Evolutionary conservation across 2,113 vertebrate species (phyloP).

Genomic region (Melanocharis versteri): DNA sequence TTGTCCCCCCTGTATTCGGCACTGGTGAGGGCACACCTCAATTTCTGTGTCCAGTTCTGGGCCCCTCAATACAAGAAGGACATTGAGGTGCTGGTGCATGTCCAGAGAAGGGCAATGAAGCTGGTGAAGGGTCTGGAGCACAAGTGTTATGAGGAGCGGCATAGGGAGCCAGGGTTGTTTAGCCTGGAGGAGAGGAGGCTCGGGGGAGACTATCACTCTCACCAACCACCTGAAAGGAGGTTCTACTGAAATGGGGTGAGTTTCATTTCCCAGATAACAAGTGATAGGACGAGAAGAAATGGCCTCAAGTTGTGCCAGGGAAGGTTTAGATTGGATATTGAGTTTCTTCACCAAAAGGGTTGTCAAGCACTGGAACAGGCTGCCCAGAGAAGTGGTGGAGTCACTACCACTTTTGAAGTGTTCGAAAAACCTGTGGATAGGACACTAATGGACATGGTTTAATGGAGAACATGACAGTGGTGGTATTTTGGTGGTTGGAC

Average conservation of each 20-base stretch:
- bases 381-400: neutral
- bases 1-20: fast-evolving
- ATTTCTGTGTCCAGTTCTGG: neutral
- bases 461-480: fast-evolving
- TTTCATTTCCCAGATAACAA: neutral
- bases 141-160: too few species aligned
- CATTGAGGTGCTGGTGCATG: fast-evolving
- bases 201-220: neutral
- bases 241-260: neutral
- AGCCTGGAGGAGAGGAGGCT: neutral
- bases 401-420: neutral
- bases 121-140: neutral
- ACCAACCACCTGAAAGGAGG: neutral
- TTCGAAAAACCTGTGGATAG: neutral
- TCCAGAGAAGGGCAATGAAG: neutral
- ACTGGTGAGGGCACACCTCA: fast-evolving
- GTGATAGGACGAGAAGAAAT: neutral
- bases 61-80: neutral
- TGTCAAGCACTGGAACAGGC: neutral
- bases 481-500: neutral
- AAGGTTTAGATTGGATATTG: neutral
- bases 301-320: neutral
- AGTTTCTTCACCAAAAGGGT: neutral
- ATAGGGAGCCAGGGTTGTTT: neutral
- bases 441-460: neutral